Percentiles rank a stretch among this genome's conserved stretches.
Conservation (phyloP, 2,113 vertebrate genomes). For the Amblyopsis rosae region DNA sequence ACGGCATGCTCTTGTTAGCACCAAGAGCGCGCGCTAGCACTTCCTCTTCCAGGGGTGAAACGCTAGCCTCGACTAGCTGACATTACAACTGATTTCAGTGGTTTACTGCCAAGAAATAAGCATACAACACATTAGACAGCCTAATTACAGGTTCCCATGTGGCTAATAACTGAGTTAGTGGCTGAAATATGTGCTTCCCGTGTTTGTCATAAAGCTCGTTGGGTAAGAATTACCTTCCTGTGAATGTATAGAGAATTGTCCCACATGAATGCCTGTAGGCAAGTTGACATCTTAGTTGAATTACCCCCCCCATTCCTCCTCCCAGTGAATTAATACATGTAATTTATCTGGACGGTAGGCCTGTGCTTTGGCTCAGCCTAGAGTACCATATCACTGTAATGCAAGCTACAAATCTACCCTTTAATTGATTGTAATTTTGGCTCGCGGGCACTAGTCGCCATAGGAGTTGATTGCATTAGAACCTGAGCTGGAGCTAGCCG, state of each 20-base stretch:
- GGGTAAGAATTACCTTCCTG: not conserved
- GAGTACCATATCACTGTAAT: slow-evolving; percentile 28
- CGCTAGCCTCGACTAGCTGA: not conserved
- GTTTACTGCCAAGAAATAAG: too few species aligned
- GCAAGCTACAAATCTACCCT: slow-evolving; percentile 12
- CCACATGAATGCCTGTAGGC: slow-evolving; percentile 30
- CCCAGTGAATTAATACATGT: slow-evolving; percentile 24
- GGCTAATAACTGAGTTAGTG: not conserved
- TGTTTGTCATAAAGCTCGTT: not conserved
- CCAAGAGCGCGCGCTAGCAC: not conserved
- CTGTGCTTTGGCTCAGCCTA: slow-evolving; percentile 13
- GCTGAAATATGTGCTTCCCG: slow-evolving; percentile 3
- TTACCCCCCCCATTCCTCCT: slow-evolving; percentile 15
- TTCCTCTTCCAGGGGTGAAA: not conserved
- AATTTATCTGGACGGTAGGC: slow-evolving; percentile 35
- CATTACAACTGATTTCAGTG: too few species aligned
- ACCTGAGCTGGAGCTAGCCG: slow-evolving; percentile 10
- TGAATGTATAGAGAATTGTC: not conserved
- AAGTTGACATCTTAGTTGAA: not conserved
- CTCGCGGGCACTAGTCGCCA: slow-evolving; percentile 37
- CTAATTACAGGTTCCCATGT: not conserved
- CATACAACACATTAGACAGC: too few species aligned
- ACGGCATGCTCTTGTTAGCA: not conserved
- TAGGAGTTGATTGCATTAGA: slow-evolving; percentile 55
- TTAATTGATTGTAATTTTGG: slow-evolving; percentile 59